Evolutionary conservation across 1,140 invertebrate species (phyloP).

Genomic region (Solenopsis fugax): DNA sequence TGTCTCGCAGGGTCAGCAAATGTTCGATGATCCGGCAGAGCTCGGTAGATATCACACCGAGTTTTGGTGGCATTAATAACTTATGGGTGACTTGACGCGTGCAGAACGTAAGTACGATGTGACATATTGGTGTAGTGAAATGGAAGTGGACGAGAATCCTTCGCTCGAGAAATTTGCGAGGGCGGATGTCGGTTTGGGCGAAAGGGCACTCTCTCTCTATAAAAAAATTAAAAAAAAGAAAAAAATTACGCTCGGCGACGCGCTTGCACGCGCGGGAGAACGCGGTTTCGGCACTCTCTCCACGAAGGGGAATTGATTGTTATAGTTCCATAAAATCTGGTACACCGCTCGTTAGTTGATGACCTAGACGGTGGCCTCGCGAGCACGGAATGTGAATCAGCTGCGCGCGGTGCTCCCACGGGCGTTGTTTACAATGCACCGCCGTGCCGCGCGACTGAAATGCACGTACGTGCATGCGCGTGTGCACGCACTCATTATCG

Average conservation of each 20-base stretch:
- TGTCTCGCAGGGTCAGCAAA: slow-evolving; percentile 23
- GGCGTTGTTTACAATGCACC: slow-evolving; percentile 69
- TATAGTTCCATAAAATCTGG: slow-evolving; percentile 70
- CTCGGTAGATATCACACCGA: not conserved
- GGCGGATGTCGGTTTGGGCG: not conserved
- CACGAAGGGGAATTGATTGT: slow-evolving; percentile 4
- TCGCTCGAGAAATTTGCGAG: slow-evolving; percentile 31
- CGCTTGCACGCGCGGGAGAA: not conserved
- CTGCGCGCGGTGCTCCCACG: slow-evolving; percentile 67
- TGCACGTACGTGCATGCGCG: slow-evolving; percentile 29
- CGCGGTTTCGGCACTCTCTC: not conserved
- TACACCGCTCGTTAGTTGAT: slow-evolving; percentile 64
- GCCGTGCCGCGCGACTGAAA: slow-evolving; percentile 36
- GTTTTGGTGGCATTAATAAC: slow-evolving; percentile 53
- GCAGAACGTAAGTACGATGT: not conserved
- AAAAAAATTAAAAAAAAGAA: not conserved
- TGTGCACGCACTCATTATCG: slow-evolving; percentile 61
- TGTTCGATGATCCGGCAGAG: slow-evolving; percentile 39
- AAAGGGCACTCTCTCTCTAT: not conserved
- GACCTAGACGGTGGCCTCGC: slow-evolving; percentile 68
- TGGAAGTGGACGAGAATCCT: not conserved
- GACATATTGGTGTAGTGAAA: not conserved
- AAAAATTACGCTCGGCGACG: not conserved
- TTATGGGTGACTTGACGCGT: not conserved
- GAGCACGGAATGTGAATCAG: slow-evolving; percentile 73